phyloP scores from a whole-genome alignment of 23 tunicate genomes.

The Diplosoma virens region DNA sequence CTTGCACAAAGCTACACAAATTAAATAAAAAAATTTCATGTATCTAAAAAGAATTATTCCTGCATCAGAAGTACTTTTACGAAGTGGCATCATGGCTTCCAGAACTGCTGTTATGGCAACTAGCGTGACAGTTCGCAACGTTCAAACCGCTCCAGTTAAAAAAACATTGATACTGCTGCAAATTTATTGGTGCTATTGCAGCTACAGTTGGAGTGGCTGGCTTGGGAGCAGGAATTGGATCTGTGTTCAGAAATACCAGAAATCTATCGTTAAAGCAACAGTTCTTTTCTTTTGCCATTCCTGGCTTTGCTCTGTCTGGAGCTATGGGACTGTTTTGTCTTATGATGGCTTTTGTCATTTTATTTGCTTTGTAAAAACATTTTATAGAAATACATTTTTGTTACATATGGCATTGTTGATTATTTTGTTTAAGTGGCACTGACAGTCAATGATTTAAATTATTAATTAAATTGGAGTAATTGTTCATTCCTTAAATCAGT shows the following conservation, averaged over 20 bases:
- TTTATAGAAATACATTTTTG: too few relatives aligned
- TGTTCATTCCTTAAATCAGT: too few relatives aligned
- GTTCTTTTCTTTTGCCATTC: slow-evolving; percentile 95
- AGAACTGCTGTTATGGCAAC: slow-evolving; percentile 8
- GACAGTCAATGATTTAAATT: too few relatives aligned
- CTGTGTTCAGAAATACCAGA: slow-evolving; percentile 99
- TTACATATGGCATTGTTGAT: too few relatives aligned
- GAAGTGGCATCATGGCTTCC: slow-evolving; percentile 2
- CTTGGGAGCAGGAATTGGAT: slow-evolving; percentile 99
- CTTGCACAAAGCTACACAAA: too few relatives aligned
- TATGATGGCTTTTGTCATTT: slow-evolving; percentile 97
- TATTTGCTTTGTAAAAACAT: slow-evolving; percentile 80
- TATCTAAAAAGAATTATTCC: slow-evolving; percentile 32
- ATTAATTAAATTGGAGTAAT: too few relatives aligned
- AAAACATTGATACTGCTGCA: slow-evolving; percentile 99
- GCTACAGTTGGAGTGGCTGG: slow-evolving; percentile 99
- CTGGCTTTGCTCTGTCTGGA: slow-evolving; percentile 98
- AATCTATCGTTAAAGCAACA: slow-evolving; percentile 98
- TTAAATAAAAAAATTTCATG: too few relatives aligned
- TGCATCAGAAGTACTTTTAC: slow-evolving; percentile 37
- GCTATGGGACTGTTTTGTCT: slow-evolving; percentile 99
- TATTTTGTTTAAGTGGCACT: too few relatives aligned
- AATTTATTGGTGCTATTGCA: slow-evolving; percentile 99
- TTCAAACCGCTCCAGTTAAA: slow-evolving; percentile 70
- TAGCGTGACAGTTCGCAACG: not conserved